A percentile compares a stretch with the other conserved stretches of the same genome.
Conservation (phyloP, 2,113 vertebrate genomes). For the Stegastes partitus region DNA sequence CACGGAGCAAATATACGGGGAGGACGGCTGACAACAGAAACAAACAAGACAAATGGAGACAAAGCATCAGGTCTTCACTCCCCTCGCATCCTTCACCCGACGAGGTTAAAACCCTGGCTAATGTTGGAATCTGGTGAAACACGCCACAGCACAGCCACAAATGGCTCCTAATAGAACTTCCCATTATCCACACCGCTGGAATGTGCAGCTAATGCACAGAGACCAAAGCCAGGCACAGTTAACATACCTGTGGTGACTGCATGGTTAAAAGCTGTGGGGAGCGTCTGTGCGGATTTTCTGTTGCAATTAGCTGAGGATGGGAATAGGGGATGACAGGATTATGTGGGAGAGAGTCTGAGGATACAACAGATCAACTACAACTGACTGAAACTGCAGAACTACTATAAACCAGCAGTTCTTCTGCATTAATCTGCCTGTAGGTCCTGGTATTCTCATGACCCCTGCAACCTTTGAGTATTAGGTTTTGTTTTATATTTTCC, state of each 20-base stretch:
- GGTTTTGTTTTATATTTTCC: conserved; percentile 14
- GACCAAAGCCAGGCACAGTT: conserved; percentile 76
- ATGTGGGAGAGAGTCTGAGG: conserved; percentile 36
- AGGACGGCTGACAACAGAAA: conserved; percentile 32
- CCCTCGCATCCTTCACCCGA: conserved; percentile 33
- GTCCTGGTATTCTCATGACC: conserved; percentile 23
- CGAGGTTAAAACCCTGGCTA: conserved; percentile 63
- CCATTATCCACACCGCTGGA: conserved; percentile 79
- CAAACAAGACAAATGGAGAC: conserved; percentile 48
- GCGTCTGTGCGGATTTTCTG: conserved; percentile 63
- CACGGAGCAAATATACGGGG: conserved; percentile 35
- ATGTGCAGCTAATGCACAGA: conserved; percentile 78
- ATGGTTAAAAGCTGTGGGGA: conserved; percentile 65
- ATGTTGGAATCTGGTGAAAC: conserved; percentile 78
- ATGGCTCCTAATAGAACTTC: conserved; percentile 75
- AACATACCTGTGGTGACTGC: conserved; percentile 79
- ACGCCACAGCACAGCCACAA: conserved; percentile 74
- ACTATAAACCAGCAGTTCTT: conserved; percentile 2
- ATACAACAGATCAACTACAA: conserved; percentile 38
- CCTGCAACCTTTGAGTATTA: conserved; percentile 1
- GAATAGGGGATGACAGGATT: conserved; percentile 53
- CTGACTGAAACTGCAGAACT: conserved; percentile 14
- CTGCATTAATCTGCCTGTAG: background rate
- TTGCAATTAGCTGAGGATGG: conserved; percentile 61
- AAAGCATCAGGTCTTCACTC: conserved; percentile 44